Base-by-base conservation (phyloP, 2,797 vertebrate genomes). In the Bradypodion ventrale region DNA sequence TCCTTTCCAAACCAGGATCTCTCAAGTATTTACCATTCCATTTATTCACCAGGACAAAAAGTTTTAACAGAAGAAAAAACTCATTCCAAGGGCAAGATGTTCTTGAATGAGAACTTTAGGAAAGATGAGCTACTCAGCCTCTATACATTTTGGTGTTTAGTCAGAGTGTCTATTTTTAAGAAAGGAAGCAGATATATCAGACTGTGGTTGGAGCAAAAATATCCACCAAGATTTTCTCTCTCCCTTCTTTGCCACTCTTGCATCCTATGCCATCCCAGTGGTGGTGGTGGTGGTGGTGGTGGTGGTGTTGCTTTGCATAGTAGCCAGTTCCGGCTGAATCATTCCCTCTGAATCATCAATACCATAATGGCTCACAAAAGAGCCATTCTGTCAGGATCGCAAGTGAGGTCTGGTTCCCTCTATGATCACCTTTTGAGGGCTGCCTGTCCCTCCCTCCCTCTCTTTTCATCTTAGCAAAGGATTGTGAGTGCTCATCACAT, bases 281-380 rank as follows among this genome's bases (percentile, higher is more conserved):
- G 49, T n/a, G 16, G n/a, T 72, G n/a, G n/a, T n/a, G n/a, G n/a
- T n/a, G n/a, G n/a, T n/a, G n/a, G n/a, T n/a, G n/a, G n/a, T n/a
- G n/a, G n/a, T n/a, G n/a, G n/a, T n/a, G 37, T 15, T 60, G 60
- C 12, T 40, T 66, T 79, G 52, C 76, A 59, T 70, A 42, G 40
- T 46, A 75, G 49, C 35, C 76, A 42, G 21, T 66, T 37, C n/a
- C 49, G 37, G 75, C 65, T 83, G 86, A 86, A 44, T 75, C 37
- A 87, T 80, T 56, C n/a, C 49, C 15, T 44, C 83, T 65, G 87
- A 86, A 70, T 80, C 37, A 88, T 83, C 83, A 79, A 42, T 42
- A 35, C 52, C 60, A 52, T 52, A 44, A 37, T 10, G 27, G 75
- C 75, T 69, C 73, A 62, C 65, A 62, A 72, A 42, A 49, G 32